Percentiles rank a stretch among this genome's conserved stretches.
phyloP scores from a whole-genome alignment of 2,888 invertebrate genomes.

The Lasioglossum pauxillum region DNA sequence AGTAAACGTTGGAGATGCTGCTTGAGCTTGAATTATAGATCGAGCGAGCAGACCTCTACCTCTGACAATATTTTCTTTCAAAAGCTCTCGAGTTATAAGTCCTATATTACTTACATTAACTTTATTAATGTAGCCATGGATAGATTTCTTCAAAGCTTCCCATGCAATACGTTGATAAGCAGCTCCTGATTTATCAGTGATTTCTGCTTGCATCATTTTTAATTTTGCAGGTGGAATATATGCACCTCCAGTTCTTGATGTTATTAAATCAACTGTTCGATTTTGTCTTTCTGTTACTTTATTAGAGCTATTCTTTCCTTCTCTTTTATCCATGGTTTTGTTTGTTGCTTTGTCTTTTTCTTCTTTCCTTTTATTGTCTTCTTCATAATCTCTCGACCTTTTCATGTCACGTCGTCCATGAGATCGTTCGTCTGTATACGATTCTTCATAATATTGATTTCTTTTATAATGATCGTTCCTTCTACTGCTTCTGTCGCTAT shows the following conservation, averaged over 20 bases:
- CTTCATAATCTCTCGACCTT: conserved; percentile 36
- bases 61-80: conserved; percentile 97
- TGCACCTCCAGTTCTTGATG: conserved; percentile 95
- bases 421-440: conserved; percentile 68
- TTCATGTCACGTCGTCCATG: conserved; percentile 57
- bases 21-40: conserved; percentile 98
- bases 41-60: conserved; percentile 97
- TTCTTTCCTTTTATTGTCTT: conserved; percentile 37
- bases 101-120: conserved; percentile 97
- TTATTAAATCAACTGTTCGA: conserved; percentile 89
- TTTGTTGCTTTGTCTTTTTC: conserved; percentile 25
- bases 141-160: conserved; percentile 99
- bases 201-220: conserved; percentile 97
- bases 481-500: conserved; percentile 30
- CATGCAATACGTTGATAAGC: conserved; percentile 98
- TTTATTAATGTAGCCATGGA: conserved; percentile 99
- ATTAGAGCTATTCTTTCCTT: conserved; percentile 38
- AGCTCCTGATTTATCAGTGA: conserved; percentile 97
- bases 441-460: conserved; percentile 30
- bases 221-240: conserved; percentile 99
- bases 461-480: conserved; percentile 22
- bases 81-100: conserved; percentile 94
- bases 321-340: conserved; percentile 49
- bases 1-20: conserved; percentile 98
- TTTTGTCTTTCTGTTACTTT: conserved; percentile 77